These are phyloP conservation scores for Eupsilia transversa DNA, from an alignment of 2,888 invertebrate genomes.

Conservation along the genomic window DNA sequence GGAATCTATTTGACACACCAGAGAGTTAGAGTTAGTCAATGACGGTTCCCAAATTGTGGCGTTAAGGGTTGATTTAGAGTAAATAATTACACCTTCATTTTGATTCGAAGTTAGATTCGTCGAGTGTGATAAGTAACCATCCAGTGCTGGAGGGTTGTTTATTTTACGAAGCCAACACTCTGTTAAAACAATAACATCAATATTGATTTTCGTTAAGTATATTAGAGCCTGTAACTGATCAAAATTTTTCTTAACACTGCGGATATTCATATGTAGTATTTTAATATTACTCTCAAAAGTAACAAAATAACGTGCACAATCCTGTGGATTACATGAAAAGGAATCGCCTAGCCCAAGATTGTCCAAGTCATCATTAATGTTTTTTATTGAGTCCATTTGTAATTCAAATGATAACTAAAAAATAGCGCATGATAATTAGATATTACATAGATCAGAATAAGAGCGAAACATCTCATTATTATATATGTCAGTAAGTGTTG, in stretches of 20 bases:
- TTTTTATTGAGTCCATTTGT: conserved; percentile 1
- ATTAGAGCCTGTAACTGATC: background rate
- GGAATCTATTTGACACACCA: background rate
- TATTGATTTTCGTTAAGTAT: background rate
- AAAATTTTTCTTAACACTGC: background rate
- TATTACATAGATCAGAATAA: too few species aligned
- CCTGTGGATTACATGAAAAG: background rate
- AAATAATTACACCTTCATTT: background rate
- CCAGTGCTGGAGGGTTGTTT: background rate
- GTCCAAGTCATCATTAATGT: background rate
- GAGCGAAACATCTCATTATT: too few species aligned
- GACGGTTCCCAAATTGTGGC: too few species aligned
- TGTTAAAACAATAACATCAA: background rate
- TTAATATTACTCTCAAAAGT: background rate
- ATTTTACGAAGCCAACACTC: background rate
- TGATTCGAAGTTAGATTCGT: background rate
- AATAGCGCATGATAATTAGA: too few species aligned
- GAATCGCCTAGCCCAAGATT: background rate
- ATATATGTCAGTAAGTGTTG: too few species aligned
- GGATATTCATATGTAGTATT: conserved; percentile 1
- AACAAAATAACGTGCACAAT: background rate
- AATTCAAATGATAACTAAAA: background rate
- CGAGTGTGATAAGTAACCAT: background rate
- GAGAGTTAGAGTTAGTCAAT: too few species aligned
- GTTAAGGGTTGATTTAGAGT: background rate